Conservation (phyloP, 2,797 vertebrate genomes). For the Tragopan temminckii region DNA sequence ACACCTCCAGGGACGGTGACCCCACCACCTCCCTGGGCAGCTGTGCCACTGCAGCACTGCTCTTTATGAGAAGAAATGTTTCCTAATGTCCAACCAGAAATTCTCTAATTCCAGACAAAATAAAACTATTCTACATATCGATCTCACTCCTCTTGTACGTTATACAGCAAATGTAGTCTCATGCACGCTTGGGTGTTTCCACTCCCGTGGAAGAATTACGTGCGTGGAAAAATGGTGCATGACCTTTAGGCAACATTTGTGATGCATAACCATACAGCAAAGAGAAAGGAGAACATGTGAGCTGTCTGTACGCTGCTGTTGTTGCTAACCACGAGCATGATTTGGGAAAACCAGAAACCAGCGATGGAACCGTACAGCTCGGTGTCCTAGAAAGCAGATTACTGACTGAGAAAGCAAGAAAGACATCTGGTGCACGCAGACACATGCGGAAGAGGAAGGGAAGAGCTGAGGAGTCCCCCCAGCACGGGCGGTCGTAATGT, state of each 20-base stretch:
- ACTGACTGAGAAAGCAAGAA: background rate
- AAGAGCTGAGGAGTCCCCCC: background rate
- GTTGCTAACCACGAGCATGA: fast-evolving
- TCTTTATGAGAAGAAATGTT: background rate
- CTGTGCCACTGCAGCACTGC: background rate
- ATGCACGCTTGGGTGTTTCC: fast-evolving
- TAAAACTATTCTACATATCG: background rate
- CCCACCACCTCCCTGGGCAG: background rate
- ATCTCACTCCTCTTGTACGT: background rate
- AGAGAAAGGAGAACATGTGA: background rate
- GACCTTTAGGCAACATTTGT: background rate
- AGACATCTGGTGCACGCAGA: background rate
- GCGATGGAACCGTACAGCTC: background rate
- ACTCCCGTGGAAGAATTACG: background rate
- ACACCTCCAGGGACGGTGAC: background rate
- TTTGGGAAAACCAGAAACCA: background rate
- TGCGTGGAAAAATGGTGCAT: fast-evolving
- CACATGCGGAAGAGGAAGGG: background rate
- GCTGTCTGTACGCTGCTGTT: background rate
- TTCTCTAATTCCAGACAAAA: background rate
- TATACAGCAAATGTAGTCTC: fast-evolving
- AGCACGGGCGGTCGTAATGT: fast-evolving
- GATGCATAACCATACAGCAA: fast-evolving
- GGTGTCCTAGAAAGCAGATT: background rate
- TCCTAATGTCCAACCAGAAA: too few species aligned